Base-by-base conservation (phyloP, 2,888 invertebrate species). In the Hyles lineata region DNA sequence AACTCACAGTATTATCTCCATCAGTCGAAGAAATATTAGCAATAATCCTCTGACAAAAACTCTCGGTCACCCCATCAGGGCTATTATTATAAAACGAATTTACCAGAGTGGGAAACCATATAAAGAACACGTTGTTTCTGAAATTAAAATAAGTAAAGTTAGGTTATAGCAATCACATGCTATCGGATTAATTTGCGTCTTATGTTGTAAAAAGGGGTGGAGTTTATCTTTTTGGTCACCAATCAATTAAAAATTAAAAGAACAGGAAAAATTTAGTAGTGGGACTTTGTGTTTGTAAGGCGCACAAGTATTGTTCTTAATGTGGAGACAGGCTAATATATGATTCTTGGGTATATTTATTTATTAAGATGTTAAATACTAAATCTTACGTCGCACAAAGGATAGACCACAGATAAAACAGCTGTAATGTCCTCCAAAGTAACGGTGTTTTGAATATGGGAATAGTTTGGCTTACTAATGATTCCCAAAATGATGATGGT, bases 311-410 rank as follows among this genome's bases (percentile, higher is more conserved):
- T n/a, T n/a, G n/a, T n/a, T n/a, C n/a, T n/a, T n/a, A n/a, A n/a
- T n/a, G n/a, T n/a, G n/a, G n/a, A n/a, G n/a, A n/a, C n/a, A n/a
- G n/a, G n/a, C n/a, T n/a, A n/a, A n/a, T n/a, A n/a, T n/a, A n/a
- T n/a, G n/a, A n/a, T n/a, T n/a, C n/a, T n/a, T n/a, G n/a, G n/a
- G n/a, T n/a, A n/a, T n/a, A n/a, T n/a, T n/a, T n/a, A n/a, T n/a
- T n/a, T n/a, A n/a, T 11, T 8, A n/a, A 35, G 21, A 67, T 3
- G 9, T 43, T n/a, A 23, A 21, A 67, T 2, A 15, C 4, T 5
- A 67, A 87, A 7, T 4, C 94, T 92, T 87, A 96, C 96, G 95
- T 96, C 83, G 95, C 94, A 92, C 95, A 95, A 77, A 96, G 96
- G 1, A 95, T 84, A 74, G 95, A 93, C 83, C 95, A 92, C 9